These are phyloP conservation scores for Amitus sp. DNA, from an alignment of 2,888 invertebrate genomes.

Conservation along the genomic window DNA sequence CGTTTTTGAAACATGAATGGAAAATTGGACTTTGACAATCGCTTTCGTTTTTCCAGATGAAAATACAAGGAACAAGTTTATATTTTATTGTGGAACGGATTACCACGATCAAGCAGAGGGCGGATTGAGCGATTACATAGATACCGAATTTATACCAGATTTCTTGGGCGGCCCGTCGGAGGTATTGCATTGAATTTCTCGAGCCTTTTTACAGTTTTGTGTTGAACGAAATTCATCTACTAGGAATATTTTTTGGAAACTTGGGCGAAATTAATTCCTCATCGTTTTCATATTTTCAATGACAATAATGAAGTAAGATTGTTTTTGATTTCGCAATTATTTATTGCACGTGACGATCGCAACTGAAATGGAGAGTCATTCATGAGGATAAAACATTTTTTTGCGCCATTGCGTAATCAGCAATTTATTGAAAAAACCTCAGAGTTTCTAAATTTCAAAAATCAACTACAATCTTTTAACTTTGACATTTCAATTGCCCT, in stretches of 20 bases:
- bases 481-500: background rate
- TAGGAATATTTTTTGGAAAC: conserved; percentile 59
- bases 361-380: background rate
- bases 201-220: background rate
- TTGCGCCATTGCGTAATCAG: too few relatives aligned
- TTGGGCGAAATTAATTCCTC: conserved; percentile 58
- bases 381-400: too few relatives aligned
- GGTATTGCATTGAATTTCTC: conserved; percentile 72
- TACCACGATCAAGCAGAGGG: conserved; percentile 79
- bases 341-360: conserved; percentile 19
- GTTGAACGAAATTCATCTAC: conserved; percentile 29
- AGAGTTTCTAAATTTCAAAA: background rate
- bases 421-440: too few relatives aligned
- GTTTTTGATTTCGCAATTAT: conserved; percentile 18
- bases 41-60: conserved; percentile 75
- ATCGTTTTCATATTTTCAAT: conserved; percentile 63
- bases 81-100: conserved; percentile 91
- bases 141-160: conserved; percentile 86
- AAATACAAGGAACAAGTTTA: conserved; percentile 89
- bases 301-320: conserved; percentile 58
- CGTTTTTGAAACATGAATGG: background rate
- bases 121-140: conserved; percentile 86
- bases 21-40: conserved; percentile 10
- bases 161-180: conserved; percentile 91
- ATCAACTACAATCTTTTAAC: background rate